Base-by-base conservation (phyloP, 2,888 invertebrate species). In the Bellardia pandia region DNA sequence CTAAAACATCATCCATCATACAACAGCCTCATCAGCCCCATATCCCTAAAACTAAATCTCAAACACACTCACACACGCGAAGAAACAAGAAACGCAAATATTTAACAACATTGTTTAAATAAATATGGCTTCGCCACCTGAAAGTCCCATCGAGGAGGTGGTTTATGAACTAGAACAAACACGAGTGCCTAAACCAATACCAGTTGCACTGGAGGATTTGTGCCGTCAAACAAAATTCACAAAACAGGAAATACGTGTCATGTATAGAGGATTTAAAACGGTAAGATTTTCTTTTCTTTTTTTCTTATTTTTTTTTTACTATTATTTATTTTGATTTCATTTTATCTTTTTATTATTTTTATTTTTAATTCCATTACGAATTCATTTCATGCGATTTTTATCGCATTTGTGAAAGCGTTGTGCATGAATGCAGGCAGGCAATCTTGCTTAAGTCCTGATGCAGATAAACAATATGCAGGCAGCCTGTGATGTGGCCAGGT, bases 221-320 rank as follows among this genome's bases (percentile, higher is more conserved):
- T 98, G 98, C 94, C 95, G 97, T 90, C 97, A 97, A 94, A 98
- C 98, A 80, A 98, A 99, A 94, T 99, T 99, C 94, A 97, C 98
- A 72, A 96, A 98, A 91, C 98, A 98, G 93, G 99, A 99, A 94
- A 98, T 99, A 89, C 96, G 99, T 90, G 97, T 98, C 92, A 98
- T 99, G 98, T 99, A 99, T 94, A 95, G 99, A 91, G 99, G 99
- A 89, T 99, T 99, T 94, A 99, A 99, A 94, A 94, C 94, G 89
- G 94, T 94, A 90, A 91, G 93, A 90, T 48, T 51, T 30, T 77
- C n/a, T 68, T 37, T 37, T 71, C 40, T 30, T 60, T 2, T 71
- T n/a, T 58, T 58, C 58, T 33, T 51, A 3, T 40, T 16, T 2
- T 23, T 37, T 30, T 64, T 51, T 74, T 48, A 4, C 23, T 53